Evolutionary conservation across 1,140 invertebrate genomes (phyloP), one percentile per base, ranked within the genome.

Genomic region (Mya arenaria): DNA sequence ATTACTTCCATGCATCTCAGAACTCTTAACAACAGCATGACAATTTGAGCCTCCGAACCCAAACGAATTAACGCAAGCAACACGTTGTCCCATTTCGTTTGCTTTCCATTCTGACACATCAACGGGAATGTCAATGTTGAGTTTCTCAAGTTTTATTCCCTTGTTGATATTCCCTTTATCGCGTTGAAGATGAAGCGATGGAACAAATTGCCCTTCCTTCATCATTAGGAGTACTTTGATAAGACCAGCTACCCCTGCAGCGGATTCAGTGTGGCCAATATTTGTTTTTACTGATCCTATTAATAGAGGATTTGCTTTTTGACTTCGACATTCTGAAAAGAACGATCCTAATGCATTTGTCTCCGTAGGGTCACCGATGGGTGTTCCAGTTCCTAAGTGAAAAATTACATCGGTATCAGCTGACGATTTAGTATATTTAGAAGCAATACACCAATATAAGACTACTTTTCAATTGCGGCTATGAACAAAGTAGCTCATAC

Each of bases 281-380:
- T 99, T 99, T 0, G 97, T 97, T 90, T 99, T 99, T 0, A 99
- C 96, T 0, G 98, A 98, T 2, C 98, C 98, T 87, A 99, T 95
- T 41, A 82, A 77, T 5, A 84, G 56, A 58, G 71, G 85, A 37
- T 81, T 65, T 19, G 73, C 58, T n/a, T n/a, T n/a, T n/a, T n/a
- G n/a, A n/a, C n/a, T n/a, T n/a, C n/a, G n/a, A n/a, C n/a, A n/a
- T n/a, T n/a, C n/a, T n/a, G n/a, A n/a, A n/a, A n/a, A 37, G 48
- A 52, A 58, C 52, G 60, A n/a, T 30, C 69, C 71, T 23, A 87
- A 44, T 13, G 84, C 73, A 37, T 87, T 86, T 0, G 97, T 95
- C 94, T 99, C 98, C 92, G 98, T 96, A 0, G 98, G 97, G 93
- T 99, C 98, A 25, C 98, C 98, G 96, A 89, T 92, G 87, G 92